Evolutionary conservation across 2,888 invertebrate genomes (phyloP), one percentile per base, ranked within the genome.

Genomic region (Eumacrocentrus americanus): DNA sequence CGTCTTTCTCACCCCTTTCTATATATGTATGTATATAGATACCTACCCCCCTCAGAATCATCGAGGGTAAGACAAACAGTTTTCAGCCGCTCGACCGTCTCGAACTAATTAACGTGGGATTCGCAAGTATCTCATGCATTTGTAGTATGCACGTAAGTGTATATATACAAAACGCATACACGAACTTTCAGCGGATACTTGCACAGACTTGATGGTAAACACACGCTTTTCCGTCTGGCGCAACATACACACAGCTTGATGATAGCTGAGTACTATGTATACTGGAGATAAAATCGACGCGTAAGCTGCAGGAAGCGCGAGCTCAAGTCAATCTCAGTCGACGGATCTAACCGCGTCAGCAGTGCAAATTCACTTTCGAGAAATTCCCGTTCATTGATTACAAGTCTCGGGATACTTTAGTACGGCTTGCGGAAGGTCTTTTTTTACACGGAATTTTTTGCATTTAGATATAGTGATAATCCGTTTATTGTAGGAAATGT

Each of bases 51-150:
- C n/a, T n/a, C n/a, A n/a, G n/a, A n/a, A n/a, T n/a, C 68, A 68
- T 68, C 63, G 69, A 68, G 73, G 67, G 69, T 55, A 75, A 76
- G 68, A 70, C 71, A 76, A 77, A 77, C 75, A 76, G 68, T 75
- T 75, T 73, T 73, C 69, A 70, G 57, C 65, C 67, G 62, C 65
- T 68, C 70, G 67, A 63, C 72, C 71, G 67, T 69, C 72, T 73
- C 72, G 72, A 74, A 75, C 76, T 77, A 77, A 77, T 77, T 77
- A 77, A 76, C 71, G 76, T 72, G 71, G 60, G 58, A 64, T 67
- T 61, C 61, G 47, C 56, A 53, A 58, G 57, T 55, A 58, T 61
- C 62, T 58, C 34, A 37, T 57, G 38, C 20, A 3, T 12, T 20
- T 9, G 7, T 7, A 25, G 7, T 42, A 34, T 34, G 4, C 29